Evolutionary conservation across 2,888 invertebrate genomes (phyloP), one percentile per base, ranked within the genome.

Genomic region (Aelia acuminata): DNA sequence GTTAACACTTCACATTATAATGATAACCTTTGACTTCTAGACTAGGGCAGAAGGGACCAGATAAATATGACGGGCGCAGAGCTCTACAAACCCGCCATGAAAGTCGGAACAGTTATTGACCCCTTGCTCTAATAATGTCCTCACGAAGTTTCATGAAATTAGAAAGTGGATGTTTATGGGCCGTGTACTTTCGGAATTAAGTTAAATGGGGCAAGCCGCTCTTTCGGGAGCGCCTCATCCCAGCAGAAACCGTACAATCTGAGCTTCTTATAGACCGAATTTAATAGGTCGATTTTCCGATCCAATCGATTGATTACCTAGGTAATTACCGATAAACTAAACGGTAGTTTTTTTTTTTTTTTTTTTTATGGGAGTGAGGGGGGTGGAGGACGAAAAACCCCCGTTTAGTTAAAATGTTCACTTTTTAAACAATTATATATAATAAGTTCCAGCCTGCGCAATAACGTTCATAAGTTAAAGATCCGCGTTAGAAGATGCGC

Each of bases 141-240:
- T 75, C 75, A 75, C 75, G 75, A 75, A 75, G 39, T 75, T 75
- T 75, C 75, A 75, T 75, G 75, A 75, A 75, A 75, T 75, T 75
- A 75, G 75, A 75, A 75, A 75, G 75, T 75, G 75, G 75, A 75
- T 22, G 75, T 75, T 75, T 35, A 75, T 35, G 39, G 75, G 75
- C 39, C 75, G 39, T 26, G 75, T 75, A 39, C 75, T 75, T 75
- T 75, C 39, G 22, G 75, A 39, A 75, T 75, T 75, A 75, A 75
- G 20, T 75, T 10, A 75, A 75, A 75, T 75, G 75, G 75, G 39
- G 20, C 75, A 75, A 15, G 26, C 18, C 26, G 26, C 63, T 31
- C 70, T 70, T 7, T 70, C 35, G 15, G 13, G 35, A 15, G 31
- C 31, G 11, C 57, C 35, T 75, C 75, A 39, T 39, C 39, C 4